These are phyloP conservation scores for Drosophila subsilvestris DNA, from an alignment of 2,888 invertebrate species.

Conservation along the genomic window DNA sequence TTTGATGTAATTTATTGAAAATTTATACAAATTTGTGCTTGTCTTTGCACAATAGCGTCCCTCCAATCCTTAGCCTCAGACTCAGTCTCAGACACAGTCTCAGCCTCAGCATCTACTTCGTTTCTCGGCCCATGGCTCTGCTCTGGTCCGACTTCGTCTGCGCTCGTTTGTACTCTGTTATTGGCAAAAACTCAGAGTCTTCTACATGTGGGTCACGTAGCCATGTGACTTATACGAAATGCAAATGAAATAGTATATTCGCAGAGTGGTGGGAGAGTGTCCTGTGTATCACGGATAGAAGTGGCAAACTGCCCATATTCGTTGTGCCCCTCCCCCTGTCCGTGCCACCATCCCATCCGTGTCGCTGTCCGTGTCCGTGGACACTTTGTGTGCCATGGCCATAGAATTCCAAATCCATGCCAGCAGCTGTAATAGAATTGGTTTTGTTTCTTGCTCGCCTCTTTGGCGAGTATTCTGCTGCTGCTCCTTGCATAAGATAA, in stretches of 20 bases:
- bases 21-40: slow-evolving; percentile 67
- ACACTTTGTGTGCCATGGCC: slow-evolving; percentile 46
- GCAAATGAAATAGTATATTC: slow-evolving; percentile 64
- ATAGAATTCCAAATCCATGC: slow-evolving; percentile 40
- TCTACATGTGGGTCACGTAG: slow-evolving; percentile 67
- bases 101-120: not conserved
- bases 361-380: slow-evolving; percentile 24
- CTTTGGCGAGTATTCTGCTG: slow-evolving; percentile 1
- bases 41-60: slow-evolving; percentile 53
- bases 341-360: too few relatives aligned
- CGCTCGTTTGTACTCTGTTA: slow-evolving; percentile 40
- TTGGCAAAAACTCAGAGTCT: slow-evolving; percentile 44
- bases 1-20: slow-evolving; percentile 67
- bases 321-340: not conserved
- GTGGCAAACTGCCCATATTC: slow-evolving; percentile 44
- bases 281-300: slow-evolving; percentile 25
- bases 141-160: not conserved
- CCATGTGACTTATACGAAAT: slow-evolving; percentile 67
- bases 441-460: slow-evolving; percentile 5
- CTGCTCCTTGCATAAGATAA: slow-evolving; percentile 42
- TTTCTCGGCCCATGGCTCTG: not conserved
- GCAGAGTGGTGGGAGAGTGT: not conserved
- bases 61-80: slow-evolving; percentile 3
- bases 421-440: slow-evolving; percentile 45
- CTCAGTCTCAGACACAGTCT: slow-evolving; percentile 3